phyloP scores from a whole-genome alignment of 2,797 vertebrate species.

The Falco peregrinus region DNA sequence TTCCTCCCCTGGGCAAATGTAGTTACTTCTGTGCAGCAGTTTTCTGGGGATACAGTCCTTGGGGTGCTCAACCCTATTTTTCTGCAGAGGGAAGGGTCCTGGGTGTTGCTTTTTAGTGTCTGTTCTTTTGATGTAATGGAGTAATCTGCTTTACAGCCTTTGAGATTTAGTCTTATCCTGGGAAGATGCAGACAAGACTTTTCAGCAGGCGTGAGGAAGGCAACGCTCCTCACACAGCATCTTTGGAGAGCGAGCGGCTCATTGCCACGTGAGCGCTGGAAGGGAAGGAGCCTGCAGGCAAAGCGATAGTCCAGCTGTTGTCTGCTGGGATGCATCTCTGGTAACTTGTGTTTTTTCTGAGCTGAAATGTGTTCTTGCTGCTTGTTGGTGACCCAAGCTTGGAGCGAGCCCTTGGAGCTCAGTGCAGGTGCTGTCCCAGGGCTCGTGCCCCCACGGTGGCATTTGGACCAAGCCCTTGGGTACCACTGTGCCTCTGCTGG shows the following conservation, averaged over 20 bases:
- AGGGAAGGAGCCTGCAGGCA: not conserved
- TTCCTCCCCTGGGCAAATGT: too few species aligned
- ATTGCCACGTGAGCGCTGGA: not conserved
- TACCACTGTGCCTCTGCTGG: too few species aligned
- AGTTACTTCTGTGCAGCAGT: not conserved
- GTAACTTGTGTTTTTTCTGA: not conserved
- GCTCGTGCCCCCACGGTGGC: not conserved
- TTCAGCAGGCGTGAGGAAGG: not conserved
- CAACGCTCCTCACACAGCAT: rapidly evolving
- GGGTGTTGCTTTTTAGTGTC: too few species aligned
- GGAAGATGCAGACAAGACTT: rapidly evolving
- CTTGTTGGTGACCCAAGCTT: not conserved
- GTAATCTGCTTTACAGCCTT: not conserved
- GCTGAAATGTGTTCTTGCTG: not conserved
- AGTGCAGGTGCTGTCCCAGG: not conserved
- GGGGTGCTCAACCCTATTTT: not conserved
- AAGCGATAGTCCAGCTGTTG: not conserved
- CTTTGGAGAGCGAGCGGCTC: not conserved
- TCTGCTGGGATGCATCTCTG: not conserved
- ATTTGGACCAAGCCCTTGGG: not conserved
- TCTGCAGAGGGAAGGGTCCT: not conserved
- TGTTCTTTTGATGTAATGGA: too few species aligned
- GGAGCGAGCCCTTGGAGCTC: not conserved
- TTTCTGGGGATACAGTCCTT: not conserved
- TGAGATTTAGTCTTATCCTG: not conserved